Evolutionary conservation across 2,888 invertebrate species (phyloP).

Genomic region (Lasioglossum zephyrum): DNA sequence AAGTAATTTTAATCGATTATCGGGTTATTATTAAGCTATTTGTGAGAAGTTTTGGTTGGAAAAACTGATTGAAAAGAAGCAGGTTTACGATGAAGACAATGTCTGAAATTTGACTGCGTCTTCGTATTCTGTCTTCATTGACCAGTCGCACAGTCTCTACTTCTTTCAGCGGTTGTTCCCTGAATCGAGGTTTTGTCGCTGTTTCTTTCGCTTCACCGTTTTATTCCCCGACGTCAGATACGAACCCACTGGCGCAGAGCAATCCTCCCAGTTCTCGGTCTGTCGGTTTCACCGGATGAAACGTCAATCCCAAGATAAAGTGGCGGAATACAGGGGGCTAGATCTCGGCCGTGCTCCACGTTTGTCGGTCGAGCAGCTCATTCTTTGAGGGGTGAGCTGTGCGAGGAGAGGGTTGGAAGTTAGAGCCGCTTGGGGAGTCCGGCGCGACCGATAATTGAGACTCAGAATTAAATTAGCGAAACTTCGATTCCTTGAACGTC

Average conservation of each 20-base stretch:
- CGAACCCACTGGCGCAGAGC: constrained; percentile 42
- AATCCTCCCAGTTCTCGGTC: constrained; percentile 48
- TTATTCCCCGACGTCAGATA: constrained; percentile 37
- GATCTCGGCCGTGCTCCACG: constrained; percentile 58
- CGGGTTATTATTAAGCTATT: too few species aligned
- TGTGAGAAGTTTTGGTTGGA: too few species aligned
- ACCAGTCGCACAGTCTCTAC: neutral
- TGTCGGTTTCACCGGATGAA: constrained; percentile 64
- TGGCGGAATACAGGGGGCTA: constrained; percentile 53
- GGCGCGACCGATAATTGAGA: constrained; percentile 75
- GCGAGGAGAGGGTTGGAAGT: constrained; percentile 63
- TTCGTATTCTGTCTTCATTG: neutral
- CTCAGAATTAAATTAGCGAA: constrained; percentile 75
- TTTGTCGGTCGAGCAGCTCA: constrained; percentile 19
- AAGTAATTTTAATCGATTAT: too few species aligned
- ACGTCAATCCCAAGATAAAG: constrained; percentile 72
- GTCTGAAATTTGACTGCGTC: neutral
- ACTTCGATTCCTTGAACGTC: constrained; percentile 65
- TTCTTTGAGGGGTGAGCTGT: constrained; percentile 20
- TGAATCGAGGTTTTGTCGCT: constrained; percentile 14
- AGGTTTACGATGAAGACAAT: neutral
- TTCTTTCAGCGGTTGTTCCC: constrained; percentile 13
- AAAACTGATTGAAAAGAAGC: neutral
- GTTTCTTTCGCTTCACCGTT: constrained; percentile 24
- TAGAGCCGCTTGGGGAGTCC: constrained; percentile 69